Conservation (phyloP, 2,113 vertebrate species). For the Leptosomus discolor region DNA sequence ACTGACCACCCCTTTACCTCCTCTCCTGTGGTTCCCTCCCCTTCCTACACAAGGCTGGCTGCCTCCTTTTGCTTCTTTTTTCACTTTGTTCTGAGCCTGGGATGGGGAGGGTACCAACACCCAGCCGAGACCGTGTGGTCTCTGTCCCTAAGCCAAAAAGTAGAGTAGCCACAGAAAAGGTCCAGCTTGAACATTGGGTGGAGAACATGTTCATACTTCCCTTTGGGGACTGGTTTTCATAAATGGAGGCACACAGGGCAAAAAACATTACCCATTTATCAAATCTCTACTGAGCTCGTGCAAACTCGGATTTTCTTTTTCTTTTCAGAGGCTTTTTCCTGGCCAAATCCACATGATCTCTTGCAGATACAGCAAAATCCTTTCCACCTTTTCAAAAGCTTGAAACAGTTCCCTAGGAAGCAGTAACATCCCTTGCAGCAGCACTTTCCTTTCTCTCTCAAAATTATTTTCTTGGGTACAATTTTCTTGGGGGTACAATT, state of each 20-base stretch:
- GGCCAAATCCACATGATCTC: background rate
- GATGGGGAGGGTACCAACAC: background rate
- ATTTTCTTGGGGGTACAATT: background rate
- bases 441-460: background rate
- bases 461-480: background rate
- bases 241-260: background rate
- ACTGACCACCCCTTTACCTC: fast-evolving
- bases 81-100: background rate
- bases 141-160: background rate
- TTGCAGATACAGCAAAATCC: background rate
- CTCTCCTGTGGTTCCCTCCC: background rate
- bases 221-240: background rate
- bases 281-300: background rate
- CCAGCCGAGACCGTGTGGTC: background rate
- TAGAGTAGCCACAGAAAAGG: background rate
- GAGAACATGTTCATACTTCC: background rate
- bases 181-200: fast-evolving
- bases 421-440: background rate
- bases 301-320: background rate
- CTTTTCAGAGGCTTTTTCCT: background rate
- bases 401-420: background rate
- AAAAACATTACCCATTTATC: background rate
- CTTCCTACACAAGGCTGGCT: background rate
- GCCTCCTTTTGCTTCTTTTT: background rate
- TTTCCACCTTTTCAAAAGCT: background rate